Conservation (phyloP, 2,797 vertebrate species). For the Choloepus didactylus region DNA sequence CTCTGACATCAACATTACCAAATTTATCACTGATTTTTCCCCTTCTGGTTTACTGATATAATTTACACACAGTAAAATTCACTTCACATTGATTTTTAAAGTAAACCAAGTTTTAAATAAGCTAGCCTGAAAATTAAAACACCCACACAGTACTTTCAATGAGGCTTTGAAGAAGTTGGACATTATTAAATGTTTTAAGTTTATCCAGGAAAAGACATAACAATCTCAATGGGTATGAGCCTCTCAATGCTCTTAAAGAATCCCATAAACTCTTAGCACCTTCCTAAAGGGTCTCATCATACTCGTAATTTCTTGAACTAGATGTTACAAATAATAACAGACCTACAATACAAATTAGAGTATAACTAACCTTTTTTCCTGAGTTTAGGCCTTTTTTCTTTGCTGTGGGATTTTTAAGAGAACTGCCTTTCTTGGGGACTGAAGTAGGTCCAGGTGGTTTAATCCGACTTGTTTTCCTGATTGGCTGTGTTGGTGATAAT, state of each 20-base stretch:
- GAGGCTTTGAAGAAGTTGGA: constrained; percentile 30
- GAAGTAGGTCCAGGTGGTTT: constrained; percentile 87
- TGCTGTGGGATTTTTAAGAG: constrained; percentile 88
- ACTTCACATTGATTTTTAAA: constrained; percentile 38
- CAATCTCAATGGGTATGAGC: constrained; percentile 9
- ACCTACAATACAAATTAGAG: constrained; percentile 79
- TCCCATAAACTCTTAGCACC: not conserved
- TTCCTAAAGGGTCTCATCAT: constrained; percentile 31
- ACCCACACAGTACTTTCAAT: not conserved
- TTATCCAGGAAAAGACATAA: constrained; percentile 59
- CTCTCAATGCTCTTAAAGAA: not conserved
- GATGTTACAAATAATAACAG: constrained; percentile 65
- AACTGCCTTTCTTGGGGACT: constrained; percentile 90
- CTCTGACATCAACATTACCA: constrained; percentile 33
- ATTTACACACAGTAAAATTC: constrained; percentile 31
- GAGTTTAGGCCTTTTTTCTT: constrained; percentile 94
- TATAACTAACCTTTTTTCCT: constrained; percentile 94
- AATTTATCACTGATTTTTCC: not conserved
- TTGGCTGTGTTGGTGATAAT: constrained; percentile 87
- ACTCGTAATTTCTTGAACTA: constrained; percentile 52
- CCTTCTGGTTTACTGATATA: not conserved
- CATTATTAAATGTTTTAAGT: constrained; percentile 32
- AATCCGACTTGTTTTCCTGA: constrained; percentile 92
- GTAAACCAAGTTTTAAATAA: constrained; percentile 51
- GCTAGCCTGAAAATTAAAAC: constrained; percentile 34